Percentiles rank a stretch among this genome's conserved stretches.
Conservation (phyloP, 2,888 invertebrate species). For the Embidobia sp. region DNA sequence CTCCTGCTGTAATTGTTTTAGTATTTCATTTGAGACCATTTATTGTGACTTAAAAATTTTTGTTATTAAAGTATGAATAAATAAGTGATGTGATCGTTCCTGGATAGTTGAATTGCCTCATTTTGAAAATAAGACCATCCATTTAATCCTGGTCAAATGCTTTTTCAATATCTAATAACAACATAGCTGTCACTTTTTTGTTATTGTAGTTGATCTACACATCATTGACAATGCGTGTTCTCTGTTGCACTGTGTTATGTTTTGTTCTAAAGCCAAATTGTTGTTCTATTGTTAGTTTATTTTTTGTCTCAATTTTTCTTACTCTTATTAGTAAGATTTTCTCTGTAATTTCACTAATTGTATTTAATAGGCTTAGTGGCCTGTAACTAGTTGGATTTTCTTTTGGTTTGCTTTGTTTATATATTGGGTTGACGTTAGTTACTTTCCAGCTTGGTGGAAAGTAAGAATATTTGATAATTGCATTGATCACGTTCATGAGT, state of each 20-base stretch:
- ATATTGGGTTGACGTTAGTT: constrained; percentile 47
- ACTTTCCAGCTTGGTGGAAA: constrained; percentile 55
- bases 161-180: constrained; percentile 66
- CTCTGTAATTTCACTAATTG: constrained; percentile 50
- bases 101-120: constrained; percentile 67
- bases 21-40: constrained; percentile 18
- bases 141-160: constrained; percentile 72
- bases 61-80: constrained; percentile 66
- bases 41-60: constrained; percentile 65
- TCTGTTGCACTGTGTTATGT: constrained; percentile 72
- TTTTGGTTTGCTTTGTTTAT: constrained; percentile 46
- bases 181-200: constrained; percentile 68
- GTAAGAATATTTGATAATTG: constrained; percentile 38
- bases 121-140: constrained; percentile 71
- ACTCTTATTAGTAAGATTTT: constrained; percentile 54
- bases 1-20: constrained; percentile 46
- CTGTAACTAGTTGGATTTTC: constrained; percentile 52
- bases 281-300: constrained; percentile 51
- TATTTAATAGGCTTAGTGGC: constrained; percentile 59
- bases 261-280: constrained; percentile 73
- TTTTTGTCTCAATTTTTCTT: constrained; percentile 48
- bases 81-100: constrained; percentile 66
- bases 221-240: constrained; percentile 69
- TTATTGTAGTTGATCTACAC: constrained; percentile 68
- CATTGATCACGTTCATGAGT: constrained; percentile 49